These are phyloP conservation scores for Samia ricini DNA, from an alignment of 1,140 invertebrate genomes.

Conservation along the genomic window DNA sequence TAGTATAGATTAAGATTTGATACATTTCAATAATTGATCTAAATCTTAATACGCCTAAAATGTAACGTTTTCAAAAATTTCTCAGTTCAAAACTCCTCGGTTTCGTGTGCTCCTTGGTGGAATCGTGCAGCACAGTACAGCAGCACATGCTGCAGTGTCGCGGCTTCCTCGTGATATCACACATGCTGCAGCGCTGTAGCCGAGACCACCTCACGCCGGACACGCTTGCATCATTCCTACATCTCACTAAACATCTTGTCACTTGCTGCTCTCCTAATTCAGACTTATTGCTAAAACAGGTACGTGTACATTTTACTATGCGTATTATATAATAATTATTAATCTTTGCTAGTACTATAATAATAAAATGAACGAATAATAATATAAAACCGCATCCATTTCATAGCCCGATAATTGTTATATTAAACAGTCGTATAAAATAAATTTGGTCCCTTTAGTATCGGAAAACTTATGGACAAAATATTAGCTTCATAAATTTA, in stretches of 20 bases:
- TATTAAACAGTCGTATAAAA: too few species aligned
- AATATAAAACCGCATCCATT: too few species aligned
- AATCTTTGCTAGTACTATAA: too few species aligned
- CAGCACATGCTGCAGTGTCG: constrained; percentile 99
- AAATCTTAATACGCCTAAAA: too few species aligned
- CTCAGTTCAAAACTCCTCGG: constrained; percentile 96
- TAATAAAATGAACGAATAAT: too few species aligned
- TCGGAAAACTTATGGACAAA: background rate
- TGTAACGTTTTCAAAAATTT: too few species aligned
- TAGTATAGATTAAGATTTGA: too few species aligned
- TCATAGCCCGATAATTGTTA: too few species aligned
- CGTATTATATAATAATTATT: too few species aligned
- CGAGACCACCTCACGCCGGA: constrained; percentile 96
- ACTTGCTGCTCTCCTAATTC: constrained; percentile 95
- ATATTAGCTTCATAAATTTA: background rate
- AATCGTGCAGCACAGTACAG: constrained; percentile 97
- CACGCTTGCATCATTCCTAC: constrained; percentile 94
- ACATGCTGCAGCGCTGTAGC: constrained; percentile 95
- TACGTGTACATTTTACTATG: constrained; percentile 71
- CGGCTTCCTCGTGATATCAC: constrained; percentile 98
- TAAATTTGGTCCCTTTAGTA: too few species aligned
- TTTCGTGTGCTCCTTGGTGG: constrained; percentile 98
- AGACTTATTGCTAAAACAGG: constrained; percentile 96
- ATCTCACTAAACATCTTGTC: constrained; percentile 97
- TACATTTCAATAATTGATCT: too few species aligned